Base-by-base conservation (phyloP, 2,888 invertebrate species). In the Dinocampus coccinellae region DNA sequence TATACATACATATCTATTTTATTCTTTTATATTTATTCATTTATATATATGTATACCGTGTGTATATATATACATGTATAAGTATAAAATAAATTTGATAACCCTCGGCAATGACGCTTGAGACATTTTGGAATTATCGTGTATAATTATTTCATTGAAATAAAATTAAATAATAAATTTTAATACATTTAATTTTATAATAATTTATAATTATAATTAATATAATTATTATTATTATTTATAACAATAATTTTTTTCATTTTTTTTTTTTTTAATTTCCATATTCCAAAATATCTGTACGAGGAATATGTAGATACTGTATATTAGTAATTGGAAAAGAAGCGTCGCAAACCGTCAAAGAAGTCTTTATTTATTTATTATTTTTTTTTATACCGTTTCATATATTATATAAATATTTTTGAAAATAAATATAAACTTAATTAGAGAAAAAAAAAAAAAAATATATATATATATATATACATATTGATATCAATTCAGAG, bases 1-100 rank as follows among this genome's bases (percentile, higher is more conserved):
- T 42, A 66, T 65, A 61, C n/a, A n/a, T n/a, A n/a, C n/a, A n/a
- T n/a, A n/a, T n/a, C n/a, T n/a, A n/a, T n/a, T n/a, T n/a, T n/a
- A n/a, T n/a, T n/a, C n/a, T n/a, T n/a, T n/a, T n/a, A n/a, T n/a
- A n/a, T n/a, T n/a, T n/a, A n/a, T n/a, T n/a, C n/a, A n/a, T n/a
- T n/a, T n/a, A n/a, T n/a, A n/a, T n/a, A n/a, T n/a, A n/a, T n/a
- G n/a, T n/a, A n/a, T n/a, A n/a, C n/a, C n/a, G n/a, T n/a, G n/a
- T n/a, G n/a, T n/a, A n/a, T n/a, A n/a, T n/a, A n/a, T n/a, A n/a
- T n/a, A n/a, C n/a, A n/a, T n/a, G n/a, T n/a, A n/a, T n/a, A n/a
- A n/a, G n/a, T n/a, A n/a, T n/a, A 55, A 69, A 66, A 69, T 42
- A 64, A 63, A 61, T 53, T 66, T 52, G 42, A 16, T 52, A 36